Base-by-base conservation (phyloP, 2,888 invertebrate genomes). In the Enchytraeus crypticus region DNA sequence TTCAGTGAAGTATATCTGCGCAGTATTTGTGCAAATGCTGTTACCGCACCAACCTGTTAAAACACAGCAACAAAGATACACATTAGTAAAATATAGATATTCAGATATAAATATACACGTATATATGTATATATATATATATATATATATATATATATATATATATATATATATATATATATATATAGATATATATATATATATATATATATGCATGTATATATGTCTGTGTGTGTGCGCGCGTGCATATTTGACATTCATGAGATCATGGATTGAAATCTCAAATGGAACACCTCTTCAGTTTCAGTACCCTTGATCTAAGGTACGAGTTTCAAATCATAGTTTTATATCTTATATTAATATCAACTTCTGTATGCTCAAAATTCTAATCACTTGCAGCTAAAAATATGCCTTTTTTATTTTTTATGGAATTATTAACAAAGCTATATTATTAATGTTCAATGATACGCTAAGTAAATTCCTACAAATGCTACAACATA, bases 1-100 rank as follows among this genome's bases (percentile, higher is more conserved):
- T 97, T 97, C 65, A 98, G 83, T 32, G 93, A 93, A 5, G 97
- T 97, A 82, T 97, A 97, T 43, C 96, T 87, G 45, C 95, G 85
- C 74, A 97, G 81, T 27, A 92, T 95, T 79, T 95, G 93, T 72
- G 95, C 90, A 79, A 97, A 90, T 23, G 90, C 89, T 64, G 89
- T 88, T 1, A 93, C 92, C 18, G 89, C 87, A 8, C 87, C 82
- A 61, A 86, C 79, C 84, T 85, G 68, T 38, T 8, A 8, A 18
- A 38, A 8, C 38, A 38, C 38, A 38, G 18, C 11, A 18, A 8
- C 38, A 11, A 18, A 38, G 18, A 38, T 38, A 38, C 18, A 18
- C 38, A 38, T 38, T 8, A 8, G 18, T 38, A 38, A n/a, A 8
- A 38, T 38, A 38, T 18, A 38, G 8, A 38, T 18, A 38, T 38